Base-by-base conservation (phyloP, 2,888 invertebrate species). In the Drosophila trichaetosa region DNA sequence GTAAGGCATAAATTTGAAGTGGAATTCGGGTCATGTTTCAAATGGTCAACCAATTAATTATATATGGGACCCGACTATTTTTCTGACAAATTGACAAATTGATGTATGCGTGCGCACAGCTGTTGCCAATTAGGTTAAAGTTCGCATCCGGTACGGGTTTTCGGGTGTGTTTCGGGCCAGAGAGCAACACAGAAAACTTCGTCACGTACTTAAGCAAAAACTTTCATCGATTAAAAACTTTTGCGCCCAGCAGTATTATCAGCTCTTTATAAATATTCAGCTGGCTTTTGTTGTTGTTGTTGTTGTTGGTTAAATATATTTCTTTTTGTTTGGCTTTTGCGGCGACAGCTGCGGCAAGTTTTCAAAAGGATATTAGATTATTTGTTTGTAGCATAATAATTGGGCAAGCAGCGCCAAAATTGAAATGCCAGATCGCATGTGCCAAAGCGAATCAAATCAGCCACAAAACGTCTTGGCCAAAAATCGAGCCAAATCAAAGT, bases 181-280 rank as follows among this genome's bases (percentile, higher is more conserved):
- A 27, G 16, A 24, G 16, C 24, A 24, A 8, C 46, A 46, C 8
- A 46, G 24, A 46, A 53, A 61, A 60, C 42, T 69, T 31, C 56
- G 73, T 73, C 84, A 86, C 89, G 87, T 84, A 80, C 69, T 82
- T 60, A 56, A 21, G 51, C 56, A 60, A 76, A 89, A 89, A 89
- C 73, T 87, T 87, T 80, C 75, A 88, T 86, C 90, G 87, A 85
- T 90, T 90, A 83, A 83, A 88, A 87, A 87, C 54, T 90, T 87
- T 76, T 60, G 69, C 69, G 63, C 52, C 48, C 56, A 68, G 72
- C 76, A 79, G 79, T 60, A 87, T 87, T 87, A 89, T 89, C 87
- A 89, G 75, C 71, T 70, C 75, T 71, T 74, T 63, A 59, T 67
- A 40, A 65, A 74, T 71, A 66, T 80, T 66, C 52, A 60, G 7